Conservation (phyloP, 2,113 vertebrate genomes). For the Propithecus coquereli region DNA sequence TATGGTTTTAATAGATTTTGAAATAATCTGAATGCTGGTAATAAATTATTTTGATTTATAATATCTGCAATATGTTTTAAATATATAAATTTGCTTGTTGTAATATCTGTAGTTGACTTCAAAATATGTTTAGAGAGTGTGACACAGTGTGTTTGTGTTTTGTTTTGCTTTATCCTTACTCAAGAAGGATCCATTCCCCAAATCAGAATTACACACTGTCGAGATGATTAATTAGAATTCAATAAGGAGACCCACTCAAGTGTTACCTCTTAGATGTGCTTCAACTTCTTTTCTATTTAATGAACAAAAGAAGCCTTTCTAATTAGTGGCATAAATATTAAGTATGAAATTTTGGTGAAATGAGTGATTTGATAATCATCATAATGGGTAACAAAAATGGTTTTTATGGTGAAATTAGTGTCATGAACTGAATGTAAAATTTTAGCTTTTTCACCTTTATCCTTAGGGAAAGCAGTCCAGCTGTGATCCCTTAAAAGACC, state of each 20-base stretch:
- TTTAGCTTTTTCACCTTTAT: not conserved
- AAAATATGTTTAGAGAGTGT: not conserved
- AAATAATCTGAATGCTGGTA: not conserved
- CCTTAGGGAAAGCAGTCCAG: not conserved
- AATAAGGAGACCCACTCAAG: not conserved
- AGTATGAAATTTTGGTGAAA: not conserved
- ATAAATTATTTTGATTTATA: not conserved
- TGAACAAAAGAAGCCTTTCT: not conserved
- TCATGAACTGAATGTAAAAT: not conserved
- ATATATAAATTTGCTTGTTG: not conserved
- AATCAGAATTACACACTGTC: not conserved
- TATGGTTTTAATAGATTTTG: not conserved
- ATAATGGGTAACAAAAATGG: not conserved
- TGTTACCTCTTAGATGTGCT: too few relatives aligned
- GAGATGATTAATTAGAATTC: not conserved
- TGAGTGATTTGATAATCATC: not conserved
- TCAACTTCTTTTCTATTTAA: not conserved
- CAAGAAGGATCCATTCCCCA: not conserved
- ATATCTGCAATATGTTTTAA: not conserved
- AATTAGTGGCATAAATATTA: not conserved
- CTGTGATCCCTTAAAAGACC: not conserved
- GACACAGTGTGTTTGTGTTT: not conserved
- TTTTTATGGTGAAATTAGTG: not conserved
- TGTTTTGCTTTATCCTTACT: not conserved
- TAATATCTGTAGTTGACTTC: not conserved